These are phyloP conservation scores for Caenorhabditis elegans DNA, from an alignment of 1,140 invertebrate species.

Conservation along the genomic window DNA sequence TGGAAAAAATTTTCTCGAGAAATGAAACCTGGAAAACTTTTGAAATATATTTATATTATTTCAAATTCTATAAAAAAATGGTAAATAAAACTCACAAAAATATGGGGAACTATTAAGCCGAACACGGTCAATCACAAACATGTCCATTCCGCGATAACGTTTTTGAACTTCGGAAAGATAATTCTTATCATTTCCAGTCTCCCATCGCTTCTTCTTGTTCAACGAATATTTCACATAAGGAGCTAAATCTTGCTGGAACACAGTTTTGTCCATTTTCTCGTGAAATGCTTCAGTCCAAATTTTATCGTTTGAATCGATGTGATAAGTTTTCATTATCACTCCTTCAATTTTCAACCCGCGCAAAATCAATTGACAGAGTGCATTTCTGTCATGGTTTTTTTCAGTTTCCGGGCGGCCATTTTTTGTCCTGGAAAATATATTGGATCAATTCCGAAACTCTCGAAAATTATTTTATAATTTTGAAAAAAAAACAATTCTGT, in stretches of 20 bases:
- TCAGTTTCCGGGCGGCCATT: not conserved
- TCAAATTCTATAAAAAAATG: too few species aligned
- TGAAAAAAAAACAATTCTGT: too few species aligned
- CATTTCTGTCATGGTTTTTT: not conserved
- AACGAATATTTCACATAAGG: not conserved
- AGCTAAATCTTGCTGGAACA: not conserved
- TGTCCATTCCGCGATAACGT: not conserved
- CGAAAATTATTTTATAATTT: too few species aligned
- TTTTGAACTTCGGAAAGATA: not conserved
- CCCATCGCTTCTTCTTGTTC: not conserved
- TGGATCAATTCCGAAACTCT: too few species aligned
- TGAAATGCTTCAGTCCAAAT: not conserved
- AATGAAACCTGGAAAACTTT: not conserved
- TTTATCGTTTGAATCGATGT: not conserved
- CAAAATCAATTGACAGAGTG: not conserved
- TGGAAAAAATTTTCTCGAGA: not conserved
- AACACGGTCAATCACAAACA: not conserved
- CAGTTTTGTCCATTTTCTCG: not conserved
- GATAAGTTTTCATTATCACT: not conserved
- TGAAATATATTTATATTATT: too few species aligned
- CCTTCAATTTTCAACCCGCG: not conserved
- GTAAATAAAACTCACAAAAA: not conserved
- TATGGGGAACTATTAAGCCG: not conserved
- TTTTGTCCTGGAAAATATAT: not conserved
- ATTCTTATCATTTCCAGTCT: not conserved